Evolutionary conservation across 1,140 invertebrate species (phyloP), one percentile per base, ranked within the genome.

Genomic region (Heliothis subflexa): DNA sequence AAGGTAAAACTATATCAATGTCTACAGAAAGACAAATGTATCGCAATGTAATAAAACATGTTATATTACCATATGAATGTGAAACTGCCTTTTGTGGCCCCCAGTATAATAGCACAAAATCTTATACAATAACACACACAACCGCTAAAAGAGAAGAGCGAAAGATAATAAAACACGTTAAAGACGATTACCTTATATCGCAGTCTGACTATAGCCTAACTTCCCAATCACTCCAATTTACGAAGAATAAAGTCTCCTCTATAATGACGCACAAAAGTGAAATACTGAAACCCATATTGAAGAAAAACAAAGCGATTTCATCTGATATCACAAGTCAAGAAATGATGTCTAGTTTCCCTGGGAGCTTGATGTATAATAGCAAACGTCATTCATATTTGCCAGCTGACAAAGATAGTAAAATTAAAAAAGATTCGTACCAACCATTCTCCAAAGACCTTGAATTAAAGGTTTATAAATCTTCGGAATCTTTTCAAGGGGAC

Each of bases 181-280:
- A 25, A 12, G 57, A 12, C 11, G 13, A 18, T 13, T 13, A 61
- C 33, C 33, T 3, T 9, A 40, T 7, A 40, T 9, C 33, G 5
- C 5, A 40, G 33, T 18, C 33, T 18, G 13, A 66, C 33, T 47
- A n/a, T 10, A 47, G 62, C 10, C 2, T 68, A 14, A 50, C 18
- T 49, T 21, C 47, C 16, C 64, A 9, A 50, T 68, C 64, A 47
- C 14, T 49, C 12, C 16, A 66, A 21, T 66, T 66, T 28, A 28
- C 13, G 50, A 49, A 12, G 0, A 49, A 52, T n/a, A 28, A 52
- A 3, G 49, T 68, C 13, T 4, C 1, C 50, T 50, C 47, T 70
- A 28, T 47, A 14, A 7, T 50, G 28, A 50, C 18, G 12, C 40
- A 49, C 25, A 50, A 50, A 13, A 68, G 18, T 25, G 45, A 50